These are phyloP conservation scores for Lindbergichthys nudifrons DNA, from an alignment of 2,797 vertebrate genomes.

Conservation along the genomic window DNA sequence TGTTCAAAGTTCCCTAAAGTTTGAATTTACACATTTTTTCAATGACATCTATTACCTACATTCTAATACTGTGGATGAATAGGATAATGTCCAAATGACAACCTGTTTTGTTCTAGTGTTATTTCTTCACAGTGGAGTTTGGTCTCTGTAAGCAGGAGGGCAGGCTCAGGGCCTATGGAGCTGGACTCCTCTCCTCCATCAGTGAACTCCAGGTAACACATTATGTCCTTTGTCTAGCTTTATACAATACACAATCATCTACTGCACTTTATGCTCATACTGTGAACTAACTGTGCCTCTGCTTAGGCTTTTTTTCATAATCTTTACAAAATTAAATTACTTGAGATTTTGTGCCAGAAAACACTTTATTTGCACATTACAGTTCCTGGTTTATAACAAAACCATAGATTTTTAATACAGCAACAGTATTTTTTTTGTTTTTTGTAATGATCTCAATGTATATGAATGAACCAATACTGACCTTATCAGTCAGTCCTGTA, in stretches of 20 bases:
- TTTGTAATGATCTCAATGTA: too few species aligned
- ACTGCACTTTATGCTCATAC: neutral
- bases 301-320: neutral
- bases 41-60: neutral
- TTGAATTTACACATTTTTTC: neutral
- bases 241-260: neutral
- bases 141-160: constrained; percentile 95
- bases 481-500: neutral
- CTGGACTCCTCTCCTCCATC: constrained; percentile 93
- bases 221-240: neutral
- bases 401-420: neutral
- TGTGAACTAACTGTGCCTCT: neutral
- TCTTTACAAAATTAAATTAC: neutral
- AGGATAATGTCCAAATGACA: neutral
- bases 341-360: neutral
- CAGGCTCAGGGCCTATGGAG: constrained; percentile 90
- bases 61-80: constrained; percentile 7
- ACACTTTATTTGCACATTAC: neutral
- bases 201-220: constrained; percentile 87
- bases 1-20: neutral
- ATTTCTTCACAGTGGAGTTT: constrained; percentile 97
- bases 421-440: too few species aligned
- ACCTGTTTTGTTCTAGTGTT: constrained; percentile 85
- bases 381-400: neutral
- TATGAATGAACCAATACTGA: neutral